phyloP scores from a whole-genome alignment of 2,113 vertebrate species.

The Melanocharis versteri region DNA sequence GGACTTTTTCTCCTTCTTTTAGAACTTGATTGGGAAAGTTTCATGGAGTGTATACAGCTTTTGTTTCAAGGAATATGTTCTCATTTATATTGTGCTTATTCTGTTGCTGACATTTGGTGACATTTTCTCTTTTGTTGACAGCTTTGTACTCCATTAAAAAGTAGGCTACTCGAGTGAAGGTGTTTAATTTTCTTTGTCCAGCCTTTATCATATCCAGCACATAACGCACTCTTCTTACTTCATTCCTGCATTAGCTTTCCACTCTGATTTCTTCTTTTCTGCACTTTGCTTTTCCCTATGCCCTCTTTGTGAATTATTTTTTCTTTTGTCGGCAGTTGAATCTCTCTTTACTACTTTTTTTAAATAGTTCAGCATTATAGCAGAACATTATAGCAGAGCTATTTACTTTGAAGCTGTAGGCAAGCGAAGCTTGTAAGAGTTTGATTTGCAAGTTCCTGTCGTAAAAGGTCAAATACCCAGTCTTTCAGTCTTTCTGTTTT shows the following conservation, averaged over 20 bases:
- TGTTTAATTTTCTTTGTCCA: conserved; percentile 50
- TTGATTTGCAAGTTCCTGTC: background rate
- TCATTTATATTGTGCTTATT: conserved; percentile 23
- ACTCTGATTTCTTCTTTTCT: background rate
- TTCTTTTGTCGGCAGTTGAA: background rate
- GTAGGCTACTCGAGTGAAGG: background rate
- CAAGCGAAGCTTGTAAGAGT: background rate
- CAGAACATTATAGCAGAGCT: background rate
- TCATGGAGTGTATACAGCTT: conserved; percentile 1
- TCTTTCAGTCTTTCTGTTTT: background rate
- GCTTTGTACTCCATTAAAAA: background rate
- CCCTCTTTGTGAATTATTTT: background rate
- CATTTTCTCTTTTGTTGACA: conserved; percentile 64
- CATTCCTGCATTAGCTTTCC: background rate
- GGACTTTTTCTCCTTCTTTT: background rate
- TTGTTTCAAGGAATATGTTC: conserved; percentile 52
- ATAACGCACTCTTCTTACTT: background rate
- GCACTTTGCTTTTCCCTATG: background rate
- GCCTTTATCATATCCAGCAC: background rate
- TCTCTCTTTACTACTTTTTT: background rate
- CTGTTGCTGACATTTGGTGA: conserved; percentile 65
- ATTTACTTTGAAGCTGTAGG: background rate
- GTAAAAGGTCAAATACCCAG: background rate
- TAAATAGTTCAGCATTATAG: background rate
- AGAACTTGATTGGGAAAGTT: conserved; percentile 40